phyloP scores from a whole-genome alignment of 1,140 invertebrate genomes.

The Batillaria attramentaria region DNA sequence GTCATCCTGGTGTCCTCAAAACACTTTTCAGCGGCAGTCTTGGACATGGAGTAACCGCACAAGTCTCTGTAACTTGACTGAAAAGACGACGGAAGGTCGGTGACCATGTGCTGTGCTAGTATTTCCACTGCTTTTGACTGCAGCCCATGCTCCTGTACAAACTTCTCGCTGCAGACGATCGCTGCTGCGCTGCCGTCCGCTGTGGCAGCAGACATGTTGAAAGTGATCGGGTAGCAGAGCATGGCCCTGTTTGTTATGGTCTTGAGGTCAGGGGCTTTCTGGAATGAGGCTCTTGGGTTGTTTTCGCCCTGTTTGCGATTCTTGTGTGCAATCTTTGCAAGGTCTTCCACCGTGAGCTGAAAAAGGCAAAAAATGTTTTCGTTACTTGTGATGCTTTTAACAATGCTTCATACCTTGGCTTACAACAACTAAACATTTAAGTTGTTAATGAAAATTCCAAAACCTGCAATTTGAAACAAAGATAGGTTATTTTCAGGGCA shows the following conservation, averaged over 20 bases:
- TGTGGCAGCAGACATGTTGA: conserved; percentile 79
- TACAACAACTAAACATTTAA: too few relatives aligned
- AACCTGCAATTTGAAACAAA: too few relatives aligned
- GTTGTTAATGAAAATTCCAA: too few relatives aligned
- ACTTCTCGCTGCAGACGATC: conserved; percentile 91
- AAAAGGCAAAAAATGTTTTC: background rate
- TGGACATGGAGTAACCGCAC: conserved; percentile 93
- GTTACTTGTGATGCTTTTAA: background rate
- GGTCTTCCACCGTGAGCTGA: conserved; percentile 84
- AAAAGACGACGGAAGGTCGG: conserved; percentile 91
- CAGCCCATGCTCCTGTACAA: conserved; percentile 86
- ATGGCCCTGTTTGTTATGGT: conserved; percentile 51
- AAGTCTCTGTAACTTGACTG: conserved; percentile 92
- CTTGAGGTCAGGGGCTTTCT: conserved; percentile 38
- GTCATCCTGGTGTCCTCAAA: conserved; percentile 83
- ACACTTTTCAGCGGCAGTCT: conserved; percentile 83
- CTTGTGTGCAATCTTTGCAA: conserved; percentile 97
- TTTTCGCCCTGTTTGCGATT: conserved; percentile 97
- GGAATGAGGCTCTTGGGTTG: conserved; percentile 82
- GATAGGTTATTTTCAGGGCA: too few relatives aligned
- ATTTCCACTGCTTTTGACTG: conserved; percentile 92
- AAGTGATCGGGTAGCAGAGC: conserved; percentile 63
- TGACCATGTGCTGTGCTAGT: conserved; percentile 92
- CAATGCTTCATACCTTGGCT: background rate
- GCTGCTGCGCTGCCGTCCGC: conserved; percentile 96